A percentile compares a stretch with the other conserved stretches of the same genome.
These are phyloP conservation scores for Caenorhabditis remanei DNA, from an alignment of 1,140 invertebrate genomes.

Conservation along the genomic window DNA sequence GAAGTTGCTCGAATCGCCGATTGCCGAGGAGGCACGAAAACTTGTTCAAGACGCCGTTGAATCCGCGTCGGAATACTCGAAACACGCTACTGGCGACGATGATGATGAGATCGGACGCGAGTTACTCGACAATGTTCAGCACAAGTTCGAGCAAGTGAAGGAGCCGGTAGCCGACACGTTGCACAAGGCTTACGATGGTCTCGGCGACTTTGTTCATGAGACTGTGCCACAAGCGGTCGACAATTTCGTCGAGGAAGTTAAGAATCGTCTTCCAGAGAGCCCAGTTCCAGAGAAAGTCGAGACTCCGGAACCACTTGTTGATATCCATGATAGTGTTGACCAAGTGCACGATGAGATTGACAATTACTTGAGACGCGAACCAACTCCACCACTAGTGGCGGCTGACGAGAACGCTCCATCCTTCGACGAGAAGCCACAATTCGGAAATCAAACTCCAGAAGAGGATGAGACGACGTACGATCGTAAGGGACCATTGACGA, in stretches of 20 bases:
- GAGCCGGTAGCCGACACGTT: not conserved
- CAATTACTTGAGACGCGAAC: constrained; percentile 36
- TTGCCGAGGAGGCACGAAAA: constrained; percentile 21
- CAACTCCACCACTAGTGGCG: constrained; percentile 49
- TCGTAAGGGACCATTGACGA: constrained; percentile 62
- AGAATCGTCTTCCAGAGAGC: constrained; percentile 12
- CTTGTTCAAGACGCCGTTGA: constrained; percentile 45
- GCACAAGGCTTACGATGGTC: constrained; percentile 30
- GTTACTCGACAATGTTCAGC: constrained; percentile 17
- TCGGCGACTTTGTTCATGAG: constrained; percentile 22
- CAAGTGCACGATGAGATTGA: constrained; percentile 54
- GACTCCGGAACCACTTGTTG: constrained; percentile 8
- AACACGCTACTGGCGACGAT: constrained; percentile 31
- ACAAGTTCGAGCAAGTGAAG: constrained; percentile 2
- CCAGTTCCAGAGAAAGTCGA: constrained; percentile 10
- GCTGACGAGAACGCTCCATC: constrained; percentile 6
- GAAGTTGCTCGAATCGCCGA: constrained; percentile 31
- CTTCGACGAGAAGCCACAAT: constrained; percentile 58
- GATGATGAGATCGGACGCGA: constrained; percentile 48
- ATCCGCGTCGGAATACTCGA: constrained; percentile 38
- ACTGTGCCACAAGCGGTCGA: constrained; percentile 4
- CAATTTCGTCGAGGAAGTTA: constrained; percentile 2
- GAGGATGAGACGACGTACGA: constrained; percentile 56
- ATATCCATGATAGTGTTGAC: constrained; percentile 27
- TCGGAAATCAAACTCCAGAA: constrained; percentile 60